Conservation (phyloP, 2,113 vertebrate genomes). For the Oostethus manadensis region DNA sequence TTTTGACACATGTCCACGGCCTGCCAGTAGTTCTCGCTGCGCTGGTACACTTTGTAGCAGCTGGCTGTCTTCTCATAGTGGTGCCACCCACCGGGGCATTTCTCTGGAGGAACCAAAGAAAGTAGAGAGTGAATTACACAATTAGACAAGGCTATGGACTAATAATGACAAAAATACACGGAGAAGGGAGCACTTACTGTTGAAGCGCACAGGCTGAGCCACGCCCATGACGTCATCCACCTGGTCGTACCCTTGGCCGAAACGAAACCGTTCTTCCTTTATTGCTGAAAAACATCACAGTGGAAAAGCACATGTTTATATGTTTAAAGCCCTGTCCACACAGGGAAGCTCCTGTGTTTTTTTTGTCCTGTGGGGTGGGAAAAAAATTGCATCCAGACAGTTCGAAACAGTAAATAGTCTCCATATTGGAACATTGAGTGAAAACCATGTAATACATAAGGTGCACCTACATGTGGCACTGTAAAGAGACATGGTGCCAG, state of each 20-base stretch:
- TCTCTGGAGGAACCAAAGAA: conserved; percentile 71
- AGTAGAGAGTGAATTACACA: too few relatives aligned
- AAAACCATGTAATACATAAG: too few relatives aligned
- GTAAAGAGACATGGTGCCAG: too few relatives aligned
- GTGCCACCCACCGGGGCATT: conserved; percentile 95
- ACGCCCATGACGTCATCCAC: conserved; percentile 78
- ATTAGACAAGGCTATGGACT: neutral
- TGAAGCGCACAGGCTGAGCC: conserved; percentile 91
- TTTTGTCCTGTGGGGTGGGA: too few relatives aligned
- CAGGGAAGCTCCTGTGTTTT: too few relatives aligned
- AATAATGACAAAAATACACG: neutral
- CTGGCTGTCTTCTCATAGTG: conserved; percentile 97
- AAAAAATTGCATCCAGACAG: too few relatives aligned
- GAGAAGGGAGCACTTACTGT: conserved; percentile 76
- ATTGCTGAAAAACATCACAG: conserved; percentile 61
- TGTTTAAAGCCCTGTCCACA: too few relatives aligned
- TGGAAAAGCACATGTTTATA: neutral
- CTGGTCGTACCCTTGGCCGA: conserved; percentile 76
- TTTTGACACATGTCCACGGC: conserved; percentile 92
- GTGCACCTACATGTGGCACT: too few relatives aligned
- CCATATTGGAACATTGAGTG: too few relatives aligned
- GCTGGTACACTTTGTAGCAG: conserved; percentile 93
- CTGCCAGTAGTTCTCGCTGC: conserved; percentile 95
- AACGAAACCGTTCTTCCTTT: conserved; percentile 80
- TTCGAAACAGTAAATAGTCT: too few relatives aligned